Evolutionary conservation across 2,888 invertebrate species (phyloP), one percentile per base, ranked within the genome.

Genomic region (Trilocha varians): DNA sequence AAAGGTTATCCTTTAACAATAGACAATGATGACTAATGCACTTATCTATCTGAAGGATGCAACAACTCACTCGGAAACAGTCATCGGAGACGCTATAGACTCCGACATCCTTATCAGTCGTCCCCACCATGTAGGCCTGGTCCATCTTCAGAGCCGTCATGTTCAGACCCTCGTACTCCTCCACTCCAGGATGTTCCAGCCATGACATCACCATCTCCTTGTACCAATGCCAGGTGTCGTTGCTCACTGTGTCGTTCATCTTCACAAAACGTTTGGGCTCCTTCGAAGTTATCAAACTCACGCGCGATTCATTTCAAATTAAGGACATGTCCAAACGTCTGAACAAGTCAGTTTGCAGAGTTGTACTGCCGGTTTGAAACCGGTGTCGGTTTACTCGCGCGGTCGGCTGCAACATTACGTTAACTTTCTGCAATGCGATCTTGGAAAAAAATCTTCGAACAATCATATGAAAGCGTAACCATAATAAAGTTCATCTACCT

Each of bases 61-160:
- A 32, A n/a, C 1, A 17, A 77, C 88, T 87, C 71, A 93, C 93
- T 71, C 87, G 82, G 61, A 89, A 87, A 60, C 93, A 94, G 57
- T 93, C 91, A 42, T 90, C 88, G 13, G 91, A 91, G 1, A 92
- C 87, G 15, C 87, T 80, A 60, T 93, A 93, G 3, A 93, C 74
- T 60, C 88, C 89, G 9, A 87, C 76, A 44, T 68, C 65, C 5
- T 59, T 62, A 14, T 75, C 75, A 9, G 79, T 67, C 40, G 49
- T 53, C 25, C 87, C 76, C 43, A 79, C 74, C 55, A 88, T 70
- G 56, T 90, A 93, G 0, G 92, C 92, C 71, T 93, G 78, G 59
- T 94, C 93, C 59, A 89, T 88, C 47, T 72, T 68, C 57, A 93
- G 63, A 8, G 84, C 68, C 1, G 87, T 80, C 76, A 91, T 78